phyloP scores from a whole-genome alignment of 1,140 invertebrate species.

The Bombus sylvicola region DNA sequence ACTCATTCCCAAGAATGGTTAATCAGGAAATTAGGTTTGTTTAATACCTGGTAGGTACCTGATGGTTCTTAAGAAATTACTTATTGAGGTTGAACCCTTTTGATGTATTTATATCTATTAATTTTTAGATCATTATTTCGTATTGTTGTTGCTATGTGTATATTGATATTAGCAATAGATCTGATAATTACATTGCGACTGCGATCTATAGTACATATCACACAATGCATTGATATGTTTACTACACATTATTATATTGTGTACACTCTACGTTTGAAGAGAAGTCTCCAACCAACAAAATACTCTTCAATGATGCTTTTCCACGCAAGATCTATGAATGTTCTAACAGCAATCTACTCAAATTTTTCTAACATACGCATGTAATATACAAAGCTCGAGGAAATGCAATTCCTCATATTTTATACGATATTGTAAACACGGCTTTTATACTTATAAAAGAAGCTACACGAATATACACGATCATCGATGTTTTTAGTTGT shows the following conservation, averaged over 20 bases:
- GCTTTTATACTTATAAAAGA: not conserved
- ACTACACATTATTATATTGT: too few relatives aligned
- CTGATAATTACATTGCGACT: too few relatives aligned
- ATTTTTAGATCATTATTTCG: not conserved
- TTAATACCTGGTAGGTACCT: not conserved
- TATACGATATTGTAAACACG: not conserved
- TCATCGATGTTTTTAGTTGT: not conserved
- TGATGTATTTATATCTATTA: not conserved
- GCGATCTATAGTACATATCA: too few relatives aligned
- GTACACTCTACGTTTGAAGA: too few relatives aligned
- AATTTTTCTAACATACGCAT: not conserved
- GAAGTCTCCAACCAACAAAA: too few relatives aligned
- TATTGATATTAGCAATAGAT: too few relatives aligned
- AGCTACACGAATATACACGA: not conserved
- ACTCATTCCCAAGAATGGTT: slow-evolving; percentile 48
- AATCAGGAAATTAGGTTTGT: not conserved
- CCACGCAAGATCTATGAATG: too few relatives aligned
- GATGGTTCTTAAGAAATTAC: too few relatives aligned
- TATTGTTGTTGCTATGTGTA: not conserved
- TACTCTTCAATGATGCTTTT: too few relatives aligned
- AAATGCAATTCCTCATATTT: not conserved
- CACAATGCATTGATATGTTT: too few relatives aligned
- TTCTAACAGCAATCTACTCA: not conserved
- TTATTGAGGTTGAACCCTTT: not conserved
- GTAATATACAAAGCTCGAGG: not conserved